Evolutionary conservation across 2,113 vertebrate genomes (phyloP).

Genomic region (Grallaria varia): DNA sequence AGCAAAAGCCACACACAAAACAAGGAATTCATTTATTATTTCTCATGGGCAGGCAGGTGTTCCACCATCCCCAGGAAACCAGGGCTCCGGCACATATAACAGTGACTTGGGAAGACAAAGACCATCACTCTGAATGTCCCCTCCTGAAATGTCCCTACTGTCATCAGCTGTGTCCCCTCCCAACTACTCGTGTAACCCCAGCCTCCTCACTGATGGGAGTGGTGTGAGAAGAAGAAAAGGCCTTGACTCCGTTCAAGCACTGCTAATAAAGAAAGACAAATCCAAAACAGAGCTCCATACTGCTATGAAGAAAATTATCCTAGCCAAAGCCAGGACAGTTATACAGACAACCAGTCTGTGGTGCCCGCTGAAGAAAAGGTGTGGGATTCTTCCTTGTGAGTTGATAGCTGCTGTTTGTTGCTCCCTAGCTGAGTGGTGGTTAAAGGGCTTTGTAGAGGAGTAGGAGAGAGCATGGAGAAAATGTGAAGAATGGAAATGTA

Average conservation of each 20-base stretch:
- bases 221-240: background rate
- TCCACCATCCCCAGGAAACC: background rate
- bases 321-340: background rate
- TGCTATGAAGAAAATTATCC: background rate
- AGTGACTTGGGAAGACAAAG: background rate
- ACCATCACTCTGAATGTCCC: fast-evolving
- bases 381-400: background rate
- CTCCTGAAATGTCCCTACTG: background rate
- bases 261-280: background rate
- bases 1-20: background rate
- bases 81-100: background rate
- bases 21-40: background rate
- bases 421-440: background rate
- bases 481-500: background rate
- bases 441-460: background rate
- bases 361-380: background rate
- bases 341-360: background rate
- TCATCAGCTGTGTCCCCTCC: background rate
- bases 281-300: background rate
- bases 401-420: background rate
- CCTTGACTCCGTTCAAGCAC: background rate
- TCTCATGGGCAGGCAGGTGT: background rate
- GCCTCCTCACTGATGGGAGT: background rate
- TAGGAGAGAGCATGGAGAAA: background rate
- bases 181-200: background rate